Percentiles rank a stretch among this genome's conserved stretches.
Conservation (phyloP, 1,140 invertebrate species). For the Ptiloglossa arizonensis region DNA sequence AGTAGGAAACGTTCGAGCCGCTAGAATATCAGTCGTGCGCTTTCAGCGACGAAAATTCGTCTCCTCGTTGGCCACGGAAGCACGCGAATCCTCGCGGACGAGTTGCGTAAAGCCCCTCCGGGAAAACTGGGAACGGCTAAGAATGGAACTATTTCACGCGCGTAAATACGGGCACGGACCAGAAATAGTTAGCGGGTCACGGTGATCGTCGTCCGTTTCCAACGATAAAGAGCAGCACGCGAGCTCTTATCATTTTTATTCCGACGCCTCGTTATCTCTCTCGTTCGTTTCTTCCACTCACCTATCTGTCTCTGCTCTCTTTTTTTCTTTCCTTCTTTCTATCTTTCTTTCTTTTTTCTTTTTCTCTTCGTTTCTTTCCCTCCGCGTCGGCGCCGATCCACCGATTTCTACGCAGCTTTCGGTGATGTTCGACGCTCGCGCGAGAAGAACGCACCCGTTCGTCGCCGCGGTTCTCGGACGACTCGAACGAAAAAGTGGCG, state of each 20-base stretch:
- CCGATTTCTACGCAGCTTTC: constrained; percentile 40
- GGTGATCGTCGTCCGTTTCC: constrained; percentile 17
- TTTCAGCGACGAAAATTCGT: constrained; percentile 30
- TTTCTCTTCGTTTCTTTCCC: constrained; percentile 9
- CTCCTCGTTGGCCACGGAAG: too few relatives aligned
- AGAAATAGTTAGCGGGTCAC: constrained; percentile 21
- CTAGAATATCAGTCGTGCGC: constrained; percentile 34
- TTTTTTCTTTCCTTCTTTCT: neutral
- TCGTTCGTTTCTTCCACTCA: constrained; percentile 55
- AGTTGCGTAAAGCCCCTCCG: too few relatives aligned
- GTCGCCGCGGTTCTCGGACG: too few relatives aligned
- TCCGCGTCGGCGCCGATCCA: constrained; percentile 31
- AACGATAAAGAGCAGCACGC: constrained; percentile 53
- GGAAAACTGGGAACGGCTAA: neutral
- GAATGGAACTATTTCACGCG: constrained; percentile 15
- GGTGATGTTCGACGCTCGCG: too few relatives aligned
- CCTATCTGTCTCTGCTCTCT: constrained; percentile 50
- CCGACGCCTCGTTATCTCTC: constrained; percentile 35
- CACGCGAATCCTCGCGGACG: neutral
- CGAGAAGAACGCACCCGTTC: too few relatives aligned
- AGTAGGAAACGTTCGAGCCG: neutral
- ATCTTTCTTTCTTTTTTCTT: too few relatives aligned
- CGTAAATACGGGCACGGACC: constrained; percentile 20
- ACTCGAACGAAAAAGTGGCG: too few relatives aligned
- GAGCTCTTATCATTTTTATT: constrained; percentile 59